Conservation (phyloP, 2,797 vertebrate genomes). For the Peromyscus eremicus region DNA sequence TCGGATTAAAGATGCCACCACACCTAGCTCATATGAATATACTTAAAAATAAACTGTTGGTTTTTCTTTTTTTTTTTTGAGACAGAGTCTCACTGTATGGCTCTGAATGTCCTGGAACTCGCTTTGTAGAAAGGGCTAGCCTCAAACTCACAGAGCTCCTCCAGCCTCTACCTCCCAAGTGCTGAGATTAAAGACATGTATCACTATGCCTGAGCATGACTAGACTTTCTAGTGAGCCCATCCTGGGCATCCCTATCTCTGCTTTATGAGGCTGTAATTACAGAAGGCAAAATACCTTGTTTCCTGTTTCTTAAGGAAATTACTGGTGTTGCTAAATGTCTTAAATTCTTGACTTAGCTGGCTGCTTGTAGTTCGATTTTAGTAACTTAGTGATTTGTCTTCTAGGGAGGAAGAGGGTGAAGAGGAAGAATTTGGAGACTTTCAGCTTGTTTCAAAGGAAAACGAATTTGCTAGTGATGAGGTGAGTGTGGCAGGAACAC, state of each 20-base stretch:
- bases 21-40: neutral
- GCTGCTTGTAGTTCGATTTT: conserved; percentile 25
- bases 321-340: conserved; percentile 44
- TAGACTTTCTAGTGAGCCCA: neutral
- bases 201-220: neutral
- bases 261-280: neutral
- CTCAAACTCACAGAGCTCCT: neutral
- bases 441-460: conserved; percentile 93
- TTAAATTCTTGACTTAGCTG: conserved; percentile 16
- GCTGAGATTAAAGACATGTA: neutral
- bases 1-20: neutral
- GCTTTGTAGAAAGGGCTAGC: neutral
- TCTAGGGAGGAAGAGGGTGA: conserved; percentile 87
- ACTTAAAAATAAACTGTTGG: neutral
- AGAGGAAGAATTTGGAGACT: conserved; percentile 94
- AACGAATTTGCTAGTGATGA: conserved; percentile 91
- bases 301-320: conserved; percentile 51
- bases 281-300: neutral
- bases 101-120: neutral
- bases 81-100: neutral
- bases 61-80: neutral
- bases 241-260: neutral
- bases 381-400: conserved; percentile 69
- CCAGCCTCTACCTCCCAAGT: neutral
- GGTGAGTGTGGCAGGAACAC: conserved; percentile 84